Percentiles rank a stretch among this genome's conserved stretches.
These are phyloP conservation scores for Platysteira castanea DNA, from an alignment of 2,113 vertebrate genomes.

Conservation along the genomic window DNA sequence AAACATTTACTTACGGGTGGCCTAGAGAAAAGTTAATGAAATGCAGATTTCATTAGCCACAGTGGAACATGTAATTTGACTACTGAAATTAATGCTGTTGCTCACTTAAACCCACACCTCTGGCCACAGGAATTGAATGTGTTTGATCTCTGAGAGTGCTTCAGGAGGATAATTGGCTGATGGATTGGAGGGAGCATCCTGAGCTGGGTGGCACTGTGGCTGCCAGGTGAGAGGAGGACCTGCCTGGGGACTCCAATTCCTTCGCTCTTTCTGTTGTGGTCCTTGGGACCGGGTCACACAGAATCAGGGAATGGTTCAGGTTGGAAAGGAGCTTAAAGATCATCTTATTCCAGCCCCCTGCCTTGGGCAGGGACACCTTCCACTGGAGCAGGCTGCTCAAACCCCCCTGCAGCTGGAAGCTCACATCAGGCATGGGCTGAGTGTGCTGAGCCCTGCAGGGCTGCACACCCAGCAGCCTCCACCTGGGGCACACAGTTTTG, in stretches of 20 bases:
- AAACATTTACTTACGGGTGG: neutral
- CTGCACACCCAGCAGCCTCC: neutral
- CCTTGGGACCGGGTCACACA: neutral
- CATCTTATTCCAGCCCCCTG: neutral
- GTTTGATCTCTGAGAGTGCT: conserved; percentile 10
- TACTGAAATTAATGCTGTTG: neutral
- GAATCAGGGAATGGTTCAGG: too few species aligned
- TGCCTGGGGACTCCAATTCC: neutral
- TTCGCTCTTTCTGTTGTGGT: neutral
- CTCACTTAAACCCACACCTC: conserved; percentile 4
- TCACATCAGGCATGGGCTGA: neutral
- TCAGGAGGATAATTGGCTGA: conserved; percentile 12
- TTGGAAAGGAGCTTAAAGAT: neutral
- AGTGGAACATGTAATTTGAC: neutral
- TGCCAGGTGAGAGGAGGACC: neutral
- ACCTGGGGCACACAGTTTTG: neutral
- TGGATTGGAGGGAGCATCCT: neutral
- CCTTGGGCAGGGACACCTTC: neutral
- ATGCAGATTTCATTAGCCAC: conserved; percentile 15
- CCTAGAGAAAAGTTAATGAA: conserved; percentile 27
- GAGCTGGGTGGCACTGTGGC: neutral
- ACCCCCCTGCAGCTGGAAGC: neutral
- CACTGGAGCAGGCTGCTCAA: neutral
- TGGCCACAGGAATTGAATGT: neutral
- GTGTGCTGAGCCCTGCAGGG: neutral